Evolutionary conservation across 2,888 invertebrate genomes (phyloP).

Genomic region (Opisthograptis luteolata): DNA sequence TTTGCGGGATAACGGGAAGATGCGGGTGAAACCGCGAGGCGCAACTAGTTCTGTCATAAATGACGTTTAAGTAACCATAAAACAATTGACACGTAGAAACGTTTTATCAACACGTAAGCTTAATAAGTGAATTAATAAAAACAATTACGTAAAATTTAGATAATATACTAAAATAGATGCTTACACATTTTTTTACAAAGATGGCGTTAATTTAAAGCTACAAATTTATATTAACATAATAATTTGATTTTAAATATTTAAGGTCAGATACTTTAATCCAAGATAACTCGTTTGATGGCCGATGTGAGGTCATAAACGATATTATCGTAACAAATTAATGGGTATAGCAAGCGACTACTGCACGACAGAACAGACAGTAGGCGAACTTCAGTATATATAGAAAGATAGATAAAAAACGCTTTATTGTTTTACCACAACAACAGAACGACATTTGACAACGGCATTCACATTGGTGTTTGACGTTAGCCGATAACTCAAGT

Average conservation of each 20-base stretch:
- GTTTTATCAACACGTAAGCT: background rate
- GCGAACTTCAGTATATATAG: background rate
- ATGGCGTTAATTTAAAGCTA: conserved; percentile 19
- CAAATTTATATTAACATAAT: conserved; percentile 29
- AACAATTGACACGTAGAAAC: too few relatives aligned
- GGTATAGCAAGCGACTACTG: conserved; percentile 18
- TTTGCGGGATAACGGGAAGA: too few relatives aligned
- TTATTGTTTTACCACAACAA: too few relatives aligned
- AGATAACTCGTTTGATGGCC: conserved; percentile 33
- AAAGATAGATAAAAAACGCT: too few relatives aligned
- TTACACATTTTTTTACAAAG: conserved; percentile 15
- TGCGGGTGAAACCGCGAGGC: too few relatives aligned
- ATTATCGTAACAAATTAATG: conserved; percentile 34
- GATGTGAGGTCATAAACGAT: conserved; percentile 32
- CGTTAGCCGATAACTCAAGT: too few relatives aligned
- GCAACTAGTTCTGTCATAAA: too few relatives aligned
- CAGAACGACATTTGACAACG: too few relatives aligned
- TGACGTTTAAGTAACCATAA: too few relatives aligned
- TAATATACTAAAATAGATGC: conserved; percentile 23
- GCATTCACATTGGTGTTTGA: too few relatives aligned
- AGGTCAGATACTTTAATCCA: conserved; percentile 28
- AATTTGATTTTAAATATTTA: conserved; percentile 28
- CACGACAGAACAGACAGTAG: conserved; percentile 4
- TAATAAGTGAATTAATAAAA: background rate
- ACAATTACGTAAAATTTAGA: background rate